Base-by-base conservation (phyloP, 1,140 invertebrate species). In the Portunus trituberculatus region DNA sequence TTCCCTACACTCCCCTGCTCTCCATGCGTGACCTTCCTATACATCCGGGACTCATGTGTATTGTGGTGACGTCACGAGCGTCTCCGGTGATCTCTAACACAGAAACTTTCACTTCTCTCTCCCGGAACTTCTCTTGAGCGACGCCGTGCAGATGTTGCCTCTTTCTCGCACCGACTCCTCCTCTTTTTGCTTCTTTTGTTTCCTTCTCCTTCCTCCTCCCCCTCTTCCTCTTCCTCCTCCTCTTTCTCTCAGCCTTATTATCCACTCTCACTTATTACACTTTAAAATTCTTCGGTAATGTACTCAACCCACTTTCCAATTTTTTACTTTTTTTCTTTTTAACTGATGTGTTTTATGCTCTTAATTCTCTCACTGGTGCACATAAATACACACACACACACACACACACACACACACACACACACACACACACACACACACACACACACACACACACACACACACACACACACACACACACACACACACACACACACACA, bases 371-470 rank as follows among this genome's bases (percentile, higher is more conserved):
- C 39, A 46, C 39, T 46, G 2, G 12, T 14, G 48, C 48, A 14
- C 48, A 14, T 14, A 14, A 6, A 52, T 14, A 52, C 20, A 76
- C 86, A 29, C 28, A 32, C 31, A 46, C 31, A 87, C 86, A 87
- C 86, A 39, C 86, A 87, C 86, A 39, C 86, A 39, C 86, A 39
- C 86, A 87, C 86, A 87, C 86, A 87, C 86, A 87, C 86, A 87
- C 86, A 88, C 86, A 32, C 86, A 32, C 29, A 32, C 86, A 88
- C 86, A 88, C 29, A 45, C 10, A 88, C 31, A 45, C 86, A 20
- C 31, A 76, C 86, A 32, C 31, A 39, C 31, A 46, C 31, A 88
- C 86, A 88, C 86, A 45, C 86, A 88, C 86, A 45, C 86, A 45
- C 86, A 45, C n/a, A 76, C 86, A 32, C 31, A 39, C 31, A 46